Conservation (phyloP, 2,113 vertebrate species). For the Amblyornis subalaris region DNA sequence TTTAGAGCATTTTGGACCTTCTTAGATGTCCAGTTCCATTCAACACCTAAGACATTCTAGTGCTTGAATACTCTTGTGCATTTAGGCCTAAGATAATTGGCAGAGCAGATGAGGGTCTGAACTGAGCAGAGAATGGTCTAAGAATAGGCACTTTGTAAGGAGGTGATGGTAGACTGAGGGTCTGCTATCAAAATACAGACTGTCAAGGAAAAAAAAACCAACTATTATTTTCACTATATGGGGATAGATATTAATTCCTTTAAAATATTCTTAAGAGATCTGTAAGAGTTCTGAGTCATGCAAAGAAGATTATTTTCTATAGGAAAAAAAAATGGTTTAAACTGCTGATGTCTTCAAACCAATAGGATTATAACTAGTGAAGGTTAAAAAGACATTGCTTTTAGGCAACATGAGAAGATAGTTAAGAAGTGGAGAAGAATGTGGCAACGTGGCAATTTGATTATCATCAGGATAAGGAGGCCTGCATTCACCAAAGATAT, state of each 20-base stretch:
- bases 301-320: neutral
- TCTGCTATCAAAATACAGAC: neutral
- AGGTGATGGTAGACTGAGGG: neutral
- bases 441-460: neutral
- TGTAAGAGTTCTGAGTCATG: neutral
- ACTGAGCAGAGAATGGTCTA: neutral
- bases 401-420: neutral
- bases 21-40: neutral
- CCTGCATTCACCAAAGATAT: neutral
- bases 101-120: neutral
- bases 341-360: neutral
- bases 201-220: accelerated
- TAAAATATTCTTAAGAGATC: neutral
- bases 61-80: neutral
- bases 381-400: neutral
- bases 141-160: neutral
- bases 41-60: neutral
- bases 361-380: neutral
- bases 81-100: neutral
- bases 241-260: neutral
- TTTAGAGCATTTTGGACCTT: neutral
- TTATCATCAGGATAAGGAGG: neutral
- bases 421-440: neutral
- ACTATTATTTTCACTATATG: neutral
- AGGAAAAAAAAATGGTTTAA: neutral